A percentile compares a stretch with the other conserved stretches of the same genome.
phyloP scores from a whole-genome alignment of 2,113 vertebrate genomes.

The Hydrolagus affinis region DNA sequence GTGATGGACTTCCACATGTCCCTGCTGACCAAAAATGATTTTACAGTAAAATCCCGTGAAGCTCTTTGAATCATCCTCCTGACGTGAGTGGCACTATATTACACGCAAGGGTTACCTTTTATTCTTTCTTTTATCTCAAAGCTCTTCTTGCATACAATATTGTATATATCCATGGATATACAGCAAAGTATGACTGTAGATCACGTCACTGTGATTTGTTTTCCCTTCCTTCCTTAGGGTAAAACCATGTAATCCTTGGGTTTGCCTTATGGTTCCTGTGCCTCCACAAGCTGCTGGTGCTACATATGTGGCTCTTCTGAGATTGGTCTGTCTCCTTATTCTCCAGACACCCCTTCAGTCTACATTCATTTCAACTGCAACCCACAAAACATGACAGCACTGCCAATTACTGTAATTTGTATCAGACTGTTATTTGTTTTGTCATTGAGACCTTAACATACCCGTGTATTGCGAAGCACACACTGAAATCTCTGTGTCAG shows the following conservation, averaged over 20 bases:
- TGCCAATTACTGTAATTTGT: background rate
- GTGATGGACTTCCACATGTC: too few relatives aligned
- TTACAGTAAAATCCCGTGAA: too few relatives aligned
- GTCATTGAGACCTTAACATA: background rate
- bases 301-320: background rate
- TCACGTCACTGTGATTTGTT: background rate
- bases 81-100: too few relatives aligned
- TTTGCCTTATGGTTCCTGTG: background rate
- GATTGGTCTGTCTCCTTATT: background rate
- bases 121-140: background rate
- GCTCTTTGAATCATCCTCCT: too few relatives aligned
- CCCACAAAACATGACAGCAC: background rate
- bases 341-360: background rate
- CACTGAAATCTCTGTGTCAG: background rate
- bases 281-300: background rate
- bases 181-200: background rate
- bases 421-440: background rate
- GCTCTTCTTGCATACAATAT: background rate
- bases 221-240: background rate
- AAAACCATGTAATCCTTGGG: background rate
- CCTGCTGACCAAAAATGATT: too few relatives aligned
- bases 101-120: background rate
- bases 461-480: background rate
- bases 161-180: background rate
- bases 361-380: conserved; percentile 4